phyloP scores from a whole-genome alignment of 2,888 invertebrate genomes.

The Harpalus rubripes region DNA sequence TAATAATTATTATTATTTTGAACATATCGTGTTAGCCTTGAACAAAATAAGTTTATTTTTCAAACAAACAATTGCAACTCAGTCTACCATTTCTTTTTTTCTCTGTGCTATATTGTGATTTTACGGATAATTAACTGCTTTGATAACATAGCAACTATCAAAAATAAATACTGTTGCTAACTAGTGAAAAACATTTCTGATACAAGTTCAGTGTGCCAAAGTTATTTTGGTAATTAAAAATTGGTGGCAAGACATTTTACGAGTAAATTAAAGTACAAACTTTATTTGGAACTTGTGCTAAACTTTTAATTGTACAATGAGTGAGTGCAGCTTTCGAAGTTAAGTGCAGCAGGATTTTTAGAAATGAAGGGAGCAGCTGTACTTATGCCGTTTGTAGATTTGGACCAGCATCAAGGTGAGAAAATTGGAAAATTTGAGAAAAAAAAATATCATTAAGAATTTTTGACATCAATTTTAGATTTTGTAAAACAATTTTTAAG shows the following conservation, averaged over 20 bases:
- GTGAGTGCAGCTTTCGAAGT: not conserved
- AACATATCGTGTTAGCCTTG: conserved; percentile 1
- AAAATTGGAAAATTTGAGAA: not conserved
- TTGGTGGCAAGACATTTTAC: conserved; percentile 4
- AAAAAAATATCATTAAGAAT: not conserved
- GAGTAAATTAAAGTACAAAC: conserved; percentile 35
- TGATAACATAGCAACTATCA: conserved; percentile 8
- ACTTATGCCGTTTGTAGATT: conserved; percentile 42
- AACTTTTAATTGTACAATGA: conserved; percentile 37
- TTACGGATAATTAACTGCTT: conserved; percentile 28
- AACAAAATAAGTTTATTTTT: not conserved
- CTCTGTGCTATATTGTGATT: conserved; percentile 16
- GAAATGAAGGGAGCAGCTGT: conserved; percentile 19
- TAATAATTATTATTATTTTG: no score
- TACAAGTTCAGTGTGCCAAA: conserved; percentile 4
- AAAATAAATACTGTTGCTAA: conserved; percentile 9
- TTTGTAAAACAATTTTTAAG: not conserved
- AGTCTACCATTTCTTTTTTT: not conserved
- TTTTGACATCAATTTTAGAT: not conserved
- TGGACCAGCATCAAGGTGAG: conserved; percentile 55
- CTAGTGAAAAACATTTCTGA: conserved; percentile 4
- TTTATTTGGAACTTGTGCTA: conserved; percentile 4
- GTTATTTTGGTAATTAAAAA: not conserved
- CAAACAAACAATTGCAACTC: conserved; percentile 9
- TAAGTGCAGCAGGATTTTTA: conserved; percentile 7